Conservation (phyloP, 2,113 vertebrate species). For the Sapajus apella region DNA sequence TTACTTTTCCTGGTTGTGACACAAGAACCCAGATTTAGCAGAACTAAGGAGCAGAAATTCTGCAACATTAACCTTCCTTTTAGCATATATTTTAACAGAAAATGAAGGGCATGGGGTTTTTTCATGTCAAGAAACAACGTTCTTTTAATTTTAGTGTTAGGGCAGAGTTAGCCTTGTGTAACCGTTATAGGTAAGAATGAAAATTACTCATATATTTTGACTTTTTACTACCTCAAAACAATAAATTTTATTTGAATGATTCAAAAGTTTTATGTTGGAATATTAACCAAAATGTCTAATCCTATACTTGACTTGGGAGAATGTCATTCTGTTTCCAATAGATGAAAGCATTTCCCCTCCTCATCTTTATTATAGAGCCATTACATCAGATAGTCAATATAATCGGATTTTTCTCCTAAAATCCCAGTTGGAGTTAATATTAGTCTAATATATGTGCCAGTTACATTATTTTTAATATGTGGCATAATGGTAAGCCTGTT, state of each 20-base stretch:
- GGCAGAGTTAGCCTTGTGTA: not conserved
- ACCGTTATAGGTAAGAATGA: not conserved
- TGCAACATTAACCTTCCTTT: not conserved
- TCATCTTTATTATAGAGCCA: not conserved
- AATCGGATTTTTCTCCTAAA: not conserved
- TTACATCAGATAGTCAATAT: not conserved
- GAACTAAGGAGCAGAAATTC: too few species aligned
- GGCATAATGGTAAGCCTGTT: not conserved
- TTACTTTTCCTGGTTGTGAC: too few species aligned
- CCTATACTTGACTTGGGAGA: not conserved
- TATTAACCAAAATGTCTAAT: not conserved
- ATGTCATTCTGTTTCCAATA: not conserved
- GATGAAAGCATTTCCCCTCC: not conserved
- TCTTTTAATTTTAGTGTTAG: not conserved
- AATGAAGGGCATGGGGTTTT: not conserved
- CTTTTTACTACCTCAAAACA: not conserved
- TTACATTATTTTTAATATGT: not conserved
- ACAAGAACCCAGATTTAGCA: too few species aligned
- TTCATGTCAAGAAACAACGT: not conserved
- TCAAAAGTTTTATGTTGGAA: conserved; percentile 12
- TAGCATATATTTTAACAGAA: not conserved
- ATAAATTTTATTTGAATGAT: not conserved
- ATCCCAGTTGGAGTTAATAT: not conserved
- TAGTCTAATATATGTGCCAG: not conserved
- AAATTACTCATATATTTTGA: not conserved